These are phyloP conservation scores for Daboia siamensis DNA, from an alignment of 2,113 vertebrate species.

Conservation along the genomic window DNA sequence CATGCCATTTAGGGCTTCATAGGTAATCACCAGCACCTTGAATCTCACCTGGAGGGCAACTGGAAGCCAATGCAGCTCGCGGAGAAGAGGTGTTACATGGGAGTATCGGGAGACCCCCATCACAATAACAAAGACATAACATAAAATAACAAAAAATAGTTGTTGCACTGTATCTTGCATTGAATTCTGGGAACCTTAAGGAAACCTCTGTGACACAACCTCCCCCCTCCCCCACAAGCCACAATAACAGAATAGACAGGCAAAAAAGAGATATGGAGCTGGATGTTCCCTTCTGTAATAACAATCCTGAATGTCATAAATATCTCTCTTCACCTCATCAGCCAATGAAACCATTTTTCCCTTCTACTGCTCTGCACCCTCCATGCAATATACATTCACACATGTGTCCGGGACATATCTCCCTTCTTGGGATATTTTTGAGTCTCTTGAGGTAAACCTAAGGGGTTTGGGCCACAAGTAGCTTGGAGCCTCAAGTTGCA, in stretches of 20 bases:
- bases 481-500: not conserved
- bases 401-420: not conserved
- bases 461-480: not conserved
- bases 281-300: not conserved
- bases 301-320: not conserved
- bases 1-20: too few relatives aligned
- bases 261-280: not conserved
- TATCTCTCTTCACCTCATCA: not conserved
- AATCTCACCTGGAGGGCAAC: too few relatives aligned
- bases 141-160: not conserved
- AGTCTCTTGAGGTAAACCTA: not conserved
- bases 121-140: not conserved
- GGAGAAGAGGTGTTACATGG: too few relatives aligned
- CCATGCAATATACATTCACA: not conserved
- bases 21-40: too few relatives aligned
- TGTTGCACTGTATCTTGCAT: not conserved
- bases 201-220: not conserved
- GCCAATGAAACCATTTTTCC: not conserved
- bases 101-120: too few relatives aligned
- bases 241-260: not conserved
- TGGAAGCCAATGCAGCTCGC: too few relatives aligned
- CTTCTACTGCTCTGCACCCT: not conserved
- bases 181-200: not conserved
- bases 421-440: not conserved
- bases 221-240: not conserved